These are phyloP conservation scores for Ophiodon elongatus DNA, from an alignment of 2,113 vertebrate species.

Conservation along the genomic window DNA sequence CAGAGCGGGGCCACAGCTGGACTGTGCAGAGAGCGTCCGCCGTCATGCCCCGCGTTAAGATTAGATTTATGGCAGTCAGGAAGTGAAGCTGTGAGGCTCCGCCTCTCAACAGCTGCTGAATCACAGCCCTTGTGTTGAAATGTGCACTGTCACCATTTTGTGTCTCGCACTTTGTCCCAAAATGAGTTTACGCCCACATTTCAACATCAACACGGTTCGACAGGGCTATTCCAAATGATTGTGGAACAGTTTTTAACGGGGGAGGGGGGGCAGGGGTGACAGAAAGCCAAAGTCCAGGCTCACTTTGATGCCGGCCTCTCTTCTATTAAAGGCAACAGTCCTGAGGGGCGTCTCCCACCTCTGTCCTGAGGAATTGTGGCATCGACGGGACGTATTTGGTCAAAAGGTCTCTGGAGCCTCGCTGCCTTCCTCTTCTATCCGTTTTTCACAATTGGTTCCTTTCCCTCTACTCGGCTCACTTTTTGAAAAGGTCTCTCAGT, in stretches of 20 bases:
- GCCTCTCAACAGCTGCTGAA: background rate
- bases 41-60: too few relatives aligned
- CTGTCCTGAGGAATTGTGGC: background rate
- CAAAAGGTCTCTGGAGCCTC: background rate
- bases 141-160: background rate
- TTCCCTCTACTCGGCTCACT: background rate
- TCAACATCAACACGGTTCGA: background rate
- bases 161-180: background rate
- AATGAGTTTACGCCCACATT: background rate
- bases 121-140: background rate
- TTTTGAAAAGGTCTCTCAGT: too few relatives aligned
- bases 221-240: background rate
- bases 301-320: background rate
- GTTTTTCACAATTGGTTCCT: background rate
- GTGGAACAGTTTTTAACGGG: background rate
- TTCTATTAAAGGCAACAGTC: background rate
- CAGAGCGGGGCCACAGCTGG: background rate
- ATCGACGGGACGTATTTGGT: background rate
- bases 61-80: too few relatives aligned
- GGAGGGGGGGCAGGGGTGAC: too few relatives aligned
- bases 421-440: background rate
- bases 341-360: background rate
- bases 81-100: conserved; percentile 4
- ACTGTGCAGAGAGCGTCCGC: background rate
- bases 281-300: background rate